phyloP scores from a whole-genome alignment of 2,888 invertebrate species.

The Xiphydria camelus region DNA sequence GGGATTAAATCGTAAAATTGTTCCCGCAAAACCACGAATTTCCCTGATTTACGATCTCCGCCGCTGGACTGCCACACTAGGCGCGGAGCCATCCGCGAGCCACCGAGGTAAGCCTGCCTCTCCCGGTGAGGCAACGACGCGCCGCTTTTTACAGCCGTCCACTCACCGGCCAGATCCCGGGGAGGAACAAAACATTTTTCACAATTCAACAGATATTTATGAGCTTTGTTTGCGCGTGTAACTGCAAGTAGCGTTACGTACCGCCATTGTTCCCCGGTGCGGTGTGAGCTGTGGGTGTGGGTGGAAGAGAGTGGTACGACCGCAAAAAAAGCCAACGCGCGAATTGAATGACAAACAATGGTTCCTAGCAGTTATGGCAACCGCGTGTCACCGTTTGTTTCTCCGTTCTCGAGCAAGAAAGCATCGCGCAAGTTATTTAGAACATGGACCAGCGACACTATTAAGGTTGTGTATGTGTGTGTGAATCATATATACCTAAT shows the following conservation, averaged over 20 bases:
- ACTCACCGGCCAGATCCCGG: no score
- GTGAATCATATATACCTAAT: no score
- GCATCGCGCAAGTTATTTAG: no score
- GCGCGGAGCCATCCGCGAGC: conserved; percentile 9
- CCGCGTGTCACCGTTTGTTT: conserved; percentile 30
- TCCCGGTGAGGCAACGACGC: no score
- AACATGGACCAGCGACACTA: no score
- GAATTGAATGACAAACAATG: conserved; percentile 45
- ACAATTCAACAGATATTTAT: conserved; percentile 40
- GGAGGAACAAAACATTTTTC: conserved; percentile 27
- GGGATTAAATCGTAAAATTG: conserved; percentile 46
- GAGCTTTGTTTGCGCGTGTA: conserved; percentile 32
- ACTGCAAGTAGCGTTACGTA: conserved; percentile 33
- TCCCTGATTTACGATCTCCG: conserved; percentile 37
- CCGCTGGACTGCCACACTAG: conserved; percentile 16
- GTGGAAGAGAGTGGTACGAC: conserved; percentile 4
- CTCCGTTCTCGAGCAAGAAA: no score
- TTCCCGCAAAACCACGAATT: conserved; percentile 35
- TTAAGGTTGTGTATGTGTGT: no score
- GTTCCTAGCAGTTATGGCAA: conserved; percentile 36
- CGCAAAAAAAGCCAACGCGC: conserved; percentile 25
- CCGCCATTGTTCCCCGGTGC: conserved; percentile 8
- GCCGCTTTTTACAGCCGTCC: no score
- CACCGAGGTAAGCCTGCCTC: no score
- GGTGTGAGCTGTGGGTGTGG: conserved; percentile 5